Percentiles rank a stretch among this genome's conserved stretches.
These are phyloP conservation scores for Rhabdomys dilectus DNA, from an alignment of 2,113 vertebrate genomes.

Conservation along the genomic window DNA sequence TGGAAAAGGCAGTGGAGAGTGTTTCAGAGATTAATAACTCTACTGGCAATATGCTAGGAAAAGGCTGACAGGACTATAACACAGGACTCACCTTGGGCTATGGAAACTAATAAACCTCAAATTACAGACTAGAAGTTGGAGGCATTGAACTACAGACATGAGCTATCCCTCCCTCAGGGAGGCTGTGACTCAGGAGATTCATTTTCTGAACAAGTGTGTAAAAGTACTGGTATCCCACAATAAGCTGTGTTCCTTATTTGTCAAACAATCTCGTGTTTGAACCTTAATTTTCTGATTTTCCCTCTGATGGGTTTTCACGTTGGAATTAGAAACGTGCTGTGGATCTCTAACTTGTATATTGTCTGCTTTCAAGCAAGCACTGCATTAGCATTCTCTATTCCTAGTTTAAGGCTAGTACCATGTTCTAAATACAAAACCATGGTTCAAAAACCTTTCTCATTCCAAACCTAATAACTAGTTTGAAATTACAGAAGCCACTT, in stretches of 20 bases:
- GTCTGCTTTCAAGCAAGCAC: background rate
- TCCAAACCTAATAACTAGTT: background rate
- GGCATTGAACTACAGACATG: background rate
- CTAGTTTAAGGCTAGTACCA: background rate
- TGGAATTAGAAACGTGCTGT: background rate
- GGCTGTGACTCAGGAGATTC: background rate
- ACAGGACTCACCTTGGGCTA: background rate
- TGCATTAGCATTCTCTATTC: background rate
- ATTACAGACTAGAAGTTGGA: background rate
- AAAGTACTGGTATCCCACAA: background rate
- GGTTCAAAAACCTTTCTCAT: background rate
- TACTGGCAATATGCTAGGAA: background rate
- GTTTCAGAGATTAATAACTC: background rate
- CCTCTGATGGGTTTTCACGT: background rate
- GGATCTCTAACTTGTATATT: background rate
- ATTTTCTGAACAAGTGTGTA: background rate
- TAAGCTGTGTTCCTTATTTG: background rate
- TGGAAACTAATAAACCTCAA: background rate
- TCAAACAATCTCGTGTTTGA: background rate
- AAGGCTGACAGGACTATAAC: background rate
- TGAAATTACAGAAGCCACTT: background rate
- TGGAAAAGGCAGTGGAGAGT: background rate
- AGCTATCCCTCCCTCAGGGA: background rate
- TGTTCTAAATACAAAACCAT: constrained; percentile 14
- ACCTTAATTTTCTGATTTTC: background rate